Evolutionary conservation across 2,888 invertebrate species (phyloP).

Genomic region (Sericinus montela): DNA sequence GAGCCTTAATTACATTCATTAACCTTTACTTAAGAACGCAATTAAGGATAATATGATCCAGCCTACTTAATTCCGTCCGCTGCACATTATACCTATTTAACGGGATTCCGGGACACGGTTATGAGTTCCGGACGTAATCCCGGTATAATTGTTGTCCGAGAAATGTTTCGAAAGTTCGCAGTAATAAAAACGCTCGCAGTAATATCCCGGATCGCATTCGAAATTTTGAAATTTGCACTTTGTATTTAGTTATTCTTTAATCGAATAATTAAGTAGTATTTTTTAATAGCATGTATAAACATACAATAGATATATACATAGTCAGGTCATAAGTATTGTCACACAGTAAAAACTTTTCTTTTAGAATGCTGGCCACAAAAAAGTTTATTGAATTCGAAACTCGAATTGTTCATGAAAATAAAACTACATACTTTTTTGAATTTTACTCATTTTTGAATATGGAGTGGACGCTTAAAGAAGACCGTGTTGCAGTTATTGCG

Average conservation of each 20-base stretch:
- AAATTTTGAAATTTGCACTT: constrained; percentile 19
- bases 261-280: background rate
- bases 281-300: too few species aligned
- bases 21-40: constrained; percentile 62
- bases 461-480: too few species aligned
- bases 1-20: constrained; percentile 40
- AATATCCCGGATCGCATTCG: constrained; percentile 38
- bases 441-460: too few species aligned
- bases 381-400: too few species aligned
- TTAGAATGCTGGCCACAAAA: too few species aligned
- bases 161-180: constrained; percentile 58
- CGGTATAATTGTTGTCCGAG: constrained; percentile 71
- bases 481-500: too few species aligned
- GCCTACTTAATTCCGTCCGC: constrained; percentile 52
- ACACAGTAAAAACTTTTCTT: too few species aligned
- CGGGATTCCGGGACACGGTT: constrained; percentile 62
- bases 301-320: too few species aligned
- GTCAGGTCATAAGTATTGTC: too few species aligned
- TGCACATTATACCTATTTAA: constrained; percentile 73
- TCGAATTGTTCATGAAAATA: too few species aligned
- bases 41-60: constrained; percentile 69
- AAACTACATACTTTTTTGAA: too few species aligned
- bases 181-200: constrained; percentile 47
- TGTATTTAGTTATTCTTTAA: background rate
- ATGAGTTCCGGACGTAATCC: constrained; percentile 69